Evolutionary conservation across 2,888 invertebrate genomes (phyloP), one percentile per base, ranked within the genome.

Genomic region (Clunio marinus): DNA sequence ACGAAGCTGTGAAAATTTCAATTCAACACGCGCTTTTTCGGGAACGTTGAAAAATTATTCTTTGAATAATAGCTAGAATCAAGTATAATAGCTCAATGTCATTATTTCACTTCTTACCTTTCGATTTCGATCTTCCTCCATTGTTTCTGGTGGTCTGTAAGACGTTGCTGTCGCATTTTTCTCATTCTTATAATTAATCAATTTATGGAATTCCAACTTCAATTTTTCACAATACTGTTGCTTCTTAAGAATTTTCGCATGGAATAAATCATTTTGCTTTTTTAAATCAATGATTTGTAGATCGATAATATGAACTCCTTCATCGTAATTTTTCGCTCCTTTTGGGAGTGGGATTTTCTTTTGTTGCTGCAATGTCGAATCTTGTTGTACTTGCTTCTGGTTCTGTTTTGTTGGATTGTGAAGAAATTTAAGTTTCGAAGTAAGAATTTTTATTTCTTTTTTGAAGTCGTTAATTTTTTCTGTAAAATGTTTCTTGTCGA

Each of bases 181-280:
- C 25, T 81, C 82, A 2, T 83, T 83, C 73, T 83, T 84, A 70
- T 84, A 84, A n/a, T 84, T 82, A 25, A 84, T 73, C 8, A 87
- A 74, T 65, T 81, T 79, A 70, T 87, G 84, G 72, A 86, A 87
- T 71, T 86, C 83, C 59, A 81, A 81, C 70, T 86, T 84, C 27
- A 87, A 73, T 13, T 81, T 79, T 15, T 80, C 80, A 17, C 87
- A 79, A 70, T 81, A 80, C 60, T 80, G 81, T 76, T 84, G 84
- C 70, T 84, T 84, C 76, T 85, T 83, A 74, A 84, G 83, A 69
- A 83, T 85, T 71, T 86, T 84, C 76, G 90, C 89, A 71, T 84
- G 84, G 22, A 89, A 75, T 60, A 91, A 77, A 78, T 92, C 90
- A 70, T 88, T 76, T 73, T 87, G 86, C 75, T 91, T 92, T 57